Conservation (phyloP, 2,113 vertebrate species). For the Pantherophis guttatus region DNA sequence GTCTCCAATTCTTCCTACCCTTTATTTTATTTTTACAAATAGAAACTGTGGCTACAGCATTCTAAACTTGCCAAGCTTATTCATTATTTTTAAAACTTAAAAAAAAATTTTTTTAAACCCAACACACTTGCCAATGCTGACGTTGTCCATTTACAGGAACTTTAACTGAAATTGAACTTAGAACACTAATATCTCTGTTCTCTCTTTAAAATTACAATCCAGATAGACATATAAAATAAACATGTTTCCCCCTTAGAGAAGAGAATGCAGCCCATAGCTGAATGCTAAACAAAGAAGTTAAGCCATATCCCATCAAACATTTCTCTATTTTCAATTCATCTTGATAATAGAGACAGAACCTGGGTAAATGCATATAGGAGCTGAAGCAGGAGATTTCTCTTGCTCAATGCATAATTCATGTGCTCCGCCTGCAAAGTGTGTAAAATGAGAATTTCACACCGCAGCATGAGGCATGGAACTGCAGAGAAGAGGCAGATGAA, state of each 20-base stretch:
- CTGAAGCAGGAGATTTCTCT: constrained; percentile 99
- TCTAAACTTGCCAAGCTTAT: not conserved
- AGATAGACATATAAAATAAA: constrained; percentile 54
- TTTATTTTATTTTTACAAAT: not conserved
- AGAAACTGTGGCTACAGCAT: not conserved
- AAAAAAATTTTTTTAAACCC: not conserved
- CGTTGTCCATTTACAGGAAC: not conserved
- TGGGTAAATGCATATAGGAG: constrained; percentile 92
- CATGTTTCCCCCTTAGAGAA: constrained; percentile 64
- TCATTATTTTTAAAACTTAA: not conserved
- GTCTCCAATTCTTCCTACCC: not conserved
- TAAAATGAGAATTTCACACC: constrained; percentile 99
- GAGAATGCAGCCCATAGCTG: constrained; percentile 68
- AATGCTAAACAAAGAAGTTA: constrained; percentile 92
- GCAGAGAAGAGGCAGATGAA: constrained; percentile 83
- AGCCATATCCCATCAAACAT: constrained; percentile 88
- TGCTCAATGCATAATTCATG: constrained; percentile 99
- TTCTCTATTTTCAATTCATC: constrained; percentile 95
- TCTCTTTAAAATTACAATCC: constrained; percentile 58
- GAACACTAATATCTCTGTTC: constrained; percentile 54
- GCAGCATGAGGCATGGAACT: constrained; percentile 89
- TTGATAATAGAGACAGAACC: constrained; percentile 99
- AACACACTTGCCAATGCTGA: not conserved
- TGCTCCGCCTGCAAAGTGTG: constrained; percentile 96
- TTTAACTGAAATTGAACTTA: constrained; percentile 37